phyloP scores from a whole-genome alignment of 2,113 vertebrate genomes.

The Nerophis ophidion region DNA sequence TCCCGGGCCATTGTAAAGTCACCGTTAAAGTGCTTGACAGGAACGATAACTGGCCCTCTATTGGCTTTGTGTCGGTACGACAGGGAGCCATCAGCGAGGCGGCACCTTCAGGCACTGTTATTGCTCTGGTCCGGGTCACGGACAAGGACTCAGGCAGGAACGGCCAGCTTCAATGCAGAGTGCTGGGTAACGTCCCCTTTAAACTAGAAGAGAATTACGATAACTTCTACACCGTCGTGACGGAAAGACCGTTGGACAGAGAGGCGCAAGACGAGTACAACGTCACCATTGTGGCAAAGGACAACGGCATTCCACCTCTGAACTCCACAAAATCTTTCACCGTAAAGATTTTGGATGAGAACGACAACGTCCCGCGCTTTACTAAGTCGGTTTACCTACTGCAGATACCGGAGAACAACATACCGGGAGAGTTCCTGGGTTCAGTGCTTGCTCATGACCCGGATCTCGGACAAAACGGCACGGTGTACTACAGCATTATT shows the following conservation, averaged over 20 bases:
- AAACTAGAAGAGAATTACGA: conserved; percentile 96
- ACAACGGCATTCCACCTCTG: conserved; percentile 87
- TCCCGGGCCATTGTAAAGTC: conserved; percentile 97
- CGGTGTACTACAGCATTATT: conserved; percentile 92
- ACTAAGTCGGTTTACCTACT: conserved; percentile 92
- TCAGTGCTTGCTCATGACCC: conserved; percentile 94
- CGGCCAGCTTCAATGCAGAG: conserved; percentile 91
- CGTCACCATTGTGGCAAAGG: conserved; percentile 93
- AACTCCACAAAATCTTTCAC: conserved; percentile 96
- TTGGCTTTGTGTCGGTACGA: conserved; percentile 93
- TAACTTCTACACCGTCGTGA: conserved; percentile 95
- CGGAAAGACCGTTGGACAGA: conserved; percentile 88
- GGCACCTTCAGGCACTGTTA: conserved; percentile 90
- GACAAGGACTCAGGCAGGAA: conserved; percentile 95
- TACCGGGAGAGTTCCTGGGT: conserved; percentile 93
- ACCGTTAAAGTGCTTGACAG: conserved; percentile 92
- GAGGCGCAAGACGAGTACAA: conserved; percentile 94
- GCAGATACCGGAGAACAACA: conserved; percentile 97
- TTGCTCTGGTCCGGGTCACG: conserved; percentile 91
- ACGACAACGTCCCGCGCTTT: conserved; percentile 93
- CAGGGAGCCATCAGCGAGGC: conserved; percentile 98
- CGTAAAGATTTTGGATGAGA: conserved; percentile 92
- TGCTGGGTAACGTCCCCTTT: conserved; percentile 88
- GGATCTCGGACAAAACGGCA: conserved; percentile 93
- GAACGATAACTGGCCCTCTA: conserved; percentile 95